phyloP scores from a whole-genome alignment of 2,797 vertebrate species.

The Sebastes trivittatus region DNA sequence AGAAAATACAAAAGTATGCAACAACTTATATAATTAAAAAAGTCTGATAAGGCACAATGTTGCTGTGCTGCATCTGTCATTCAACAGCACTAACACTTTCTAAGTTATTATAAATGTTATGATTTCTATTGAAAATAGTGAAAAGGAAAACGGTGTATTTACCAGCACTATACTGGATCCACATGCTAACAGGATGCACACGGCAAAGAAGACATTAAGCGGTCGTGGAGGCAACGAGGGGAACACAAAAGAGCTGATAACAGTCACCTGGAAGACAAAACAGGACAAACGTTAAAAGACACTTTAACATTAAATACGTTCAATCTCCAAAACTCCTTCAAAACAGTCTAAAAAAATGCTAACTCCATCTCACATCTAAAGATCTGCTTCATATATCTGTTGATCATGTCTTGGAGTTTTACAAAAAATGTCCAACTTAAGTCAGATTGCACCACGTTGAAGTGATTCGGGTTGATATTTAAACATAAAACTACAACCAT shows the following conservation, averaged over 20 bases:
- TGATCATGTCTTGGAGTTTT: not conserved
- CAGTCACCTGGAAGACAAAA: constrained; percentile 85
- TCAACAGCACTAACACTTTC: not conserved
- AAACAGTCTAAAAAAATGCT: not conserved
- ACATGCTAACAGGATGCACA: constrained; percentile 93
- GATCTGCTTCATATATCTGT: not conserved
- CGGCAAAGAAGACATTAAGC: constrained; percentile 94
- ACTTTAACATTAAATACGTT: not conserved
- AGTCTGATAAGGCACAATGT: not conserved
- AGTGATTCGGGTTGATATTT: not conserved
- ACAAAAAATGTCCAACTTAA: not conserved
- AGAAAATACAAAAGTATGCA: too few species aligned
- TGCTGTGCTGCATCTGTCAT: too few species aligned
- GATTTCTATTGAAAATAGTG: not conserved
- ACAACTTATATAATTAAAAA: not conserved
- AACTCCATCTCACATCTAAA: fast-evolving
- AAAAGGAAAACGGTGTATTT: not conserved
- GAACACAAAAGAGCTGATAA: constrained; percentile 95
- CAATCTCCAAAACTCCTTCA: not conserved
- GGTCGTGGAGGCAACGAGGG: constrained; percentile 93
- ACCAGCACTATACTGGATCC: constrained; percentile 93
- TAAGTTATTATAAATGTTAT: not conserved
- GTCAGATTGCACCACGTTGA: not conserved
- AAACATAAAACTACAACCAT: not conserved
- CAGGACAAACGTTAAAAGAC: not conserved